Evolutionary conservation across 2,797 vertebrate genomes (phyloP).

Genomic region (Periophthalmus magnuspinnatus): DNA sequence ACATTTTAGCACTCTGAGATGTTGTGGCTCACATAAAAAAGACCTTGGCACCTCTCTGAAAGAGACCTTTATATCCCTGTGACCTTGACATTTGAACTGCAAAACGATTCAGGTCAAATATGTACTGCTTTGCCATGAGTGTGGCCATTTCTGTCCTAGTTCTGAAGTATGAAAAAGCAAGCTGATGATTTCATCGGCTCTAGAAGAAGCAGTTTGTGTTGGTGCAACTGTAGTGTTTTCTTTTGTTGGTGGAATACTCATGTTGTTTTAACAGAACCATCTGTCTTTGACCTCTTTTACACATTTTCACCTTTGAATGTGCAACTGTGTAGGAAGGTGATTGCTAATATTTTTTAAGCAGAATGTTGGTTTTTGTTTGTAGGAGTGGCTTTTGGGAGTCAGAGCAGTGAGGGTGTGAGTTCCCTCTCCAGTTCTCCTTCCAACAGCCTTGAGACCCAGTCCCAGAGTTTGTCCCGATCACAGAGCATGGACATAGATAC

Average conservation of each 20-base stretch:
- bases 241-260: slow-evolving; percentile 35
- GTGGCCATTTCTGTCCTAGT: slow-evolving; percentile 31
- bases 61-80: slow-evolving; percentile 16
- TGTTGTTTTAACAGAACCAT: slow-evolving; percentile 10
- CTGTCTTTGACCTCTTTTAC: background rate
- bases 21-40: background rate
- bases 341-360: background rate
- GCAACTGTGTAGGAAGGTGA: background rate
- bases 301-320: slow-evolving; percentile 1
- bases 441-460: slow-evolving; percentile 98
- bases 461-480: slow-evolving; percentile 96
- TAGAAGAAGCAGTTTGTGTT: slow-evolving; percentile 39
- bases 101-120: slow-evolving; percentile 21
- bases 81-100: slow-evolving; percentile 29
- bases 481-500: slow-evolving; percentile 99
- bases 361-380: slow-evolving; percentile 27
- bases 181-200: slow-evolving; percentile 39
- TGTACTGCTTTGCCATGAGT: slow-evolving; percentile 19
- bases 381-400: slow-evolving; percentile 95
- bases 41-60: slow-evolving; percentile 7
- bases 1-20: background rate
- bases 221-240: slow-evolving; percentile 10
- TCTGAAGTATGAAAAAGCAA: slow-evolving; percentile 22
- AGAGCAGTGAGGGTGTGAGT: slow-evolving; percentile 99
- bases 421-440: slow-evolving; percentile 99